Evolutionary conservation across 1,140 invertebrate species (phyloP).

Genomic region (Drosophila sulfurigaster): DNA sequence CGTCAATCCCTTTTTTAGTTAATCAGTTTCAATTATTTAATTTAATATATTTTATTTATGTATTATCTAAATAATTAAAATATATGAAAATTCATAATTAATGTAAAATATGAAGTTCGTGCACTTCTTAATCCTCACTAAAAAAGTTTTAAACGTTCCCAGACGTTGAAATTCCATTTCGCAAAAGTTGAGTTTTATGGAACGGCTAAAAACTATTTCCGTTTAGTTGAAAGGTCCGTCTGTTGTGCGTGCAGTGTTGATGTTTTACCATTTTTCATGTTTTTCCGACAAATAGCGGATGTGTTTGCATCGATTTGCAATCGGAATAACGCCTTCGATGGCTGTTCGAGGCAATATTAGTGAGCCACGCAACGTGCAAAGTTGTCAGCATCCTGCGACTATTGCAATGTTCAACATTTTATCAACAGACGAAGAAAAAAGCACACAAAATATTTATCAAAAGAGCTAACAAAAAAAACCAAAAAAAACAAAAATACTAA

Average conservation of each 20-base stretch:
- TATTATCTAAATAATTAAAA: too few relatives aligned
- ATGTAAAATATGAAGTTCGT: too few relatives aligned
- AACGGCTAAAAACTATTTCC: not conserved
- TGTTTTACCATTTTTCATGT: constrained; percentile 7
- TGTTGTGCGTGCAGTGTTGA: not conserved
- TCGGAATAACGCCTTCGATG: not conserved
- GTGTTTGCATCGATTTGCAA: constrained; percentile 20
- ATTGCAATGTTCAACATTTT: constrained; percentile 73
- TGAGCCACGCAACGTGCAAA: constrained; percentile 16
- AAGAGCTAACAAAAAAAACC: constrained; percentile 6
- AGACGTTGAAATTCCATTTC: not conserved
- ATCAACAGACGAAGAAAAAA: constrained; percentile 46
- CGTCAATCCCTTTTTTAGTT: too few relatives aligned
- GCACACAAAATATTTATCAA: constrained; percentile 24
- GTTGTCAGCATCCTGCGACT: constrained; percentile 40
- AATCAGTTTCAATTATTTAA: too few relatives aligned
- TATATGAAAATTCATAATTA: too few relatives aligned
- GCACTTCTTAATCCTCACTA: too few relatives aligned
- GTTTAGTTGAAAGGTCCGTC: not conserved
- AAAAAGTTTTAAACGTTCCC: too few relatives aligned
- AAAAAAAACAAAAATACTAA: constrained; percentile 39
- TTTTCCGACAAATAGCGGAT: constrained; percentile 38
- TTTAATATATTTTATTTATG: not conserved
- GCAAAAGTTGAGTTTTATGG: not conserved
- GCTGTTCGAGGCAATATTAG: constrained; percentile 13